Evolutionary conservation across 2,797 vertebrate species (phyloP).

Genomic region (Streptopelia turtur): DNA sequence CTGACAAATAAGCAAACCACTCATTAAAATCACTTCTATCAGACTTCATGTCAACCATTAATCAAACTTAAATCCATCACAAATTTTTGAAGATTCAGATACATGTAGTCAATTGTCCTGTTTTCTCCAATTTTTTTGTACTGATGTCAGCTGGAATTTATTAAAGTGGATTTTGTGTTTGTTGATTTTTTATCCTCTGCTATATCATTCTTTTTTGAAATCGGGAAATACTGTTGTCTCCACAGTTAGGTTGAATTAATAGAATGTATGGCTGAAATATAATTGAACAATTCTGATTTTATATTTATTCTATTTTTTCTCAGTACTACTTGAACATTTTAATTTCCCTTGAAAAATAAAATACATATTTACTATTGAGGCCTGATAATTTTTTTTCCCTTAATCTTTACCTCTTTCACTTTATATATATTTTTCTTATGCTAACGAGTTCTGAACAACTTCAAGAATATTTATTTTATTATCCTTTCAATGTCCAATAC

Average conservation of each 20-base stretch:
- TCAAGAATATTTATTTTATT: not conserved
- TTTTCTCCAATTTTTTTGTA: not conserved
- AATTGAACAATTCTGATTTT: not conserved
- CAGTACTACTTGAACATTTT: not conserved
- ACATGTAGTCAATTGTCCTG: not conserved
- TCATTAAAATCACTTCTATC: not conserved
- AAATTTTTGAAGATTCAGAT: not conserved
- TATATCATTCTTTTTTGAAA: not conserved
- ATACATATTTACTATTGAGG: not conserved
- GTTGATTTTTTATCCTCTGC: not conserved
- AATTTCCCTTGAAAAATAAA: not conserved
- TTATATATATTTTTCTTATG: not conserved
- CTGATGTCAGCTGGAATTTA: not conserved
- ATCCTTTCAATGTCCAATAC: fast-evolving
- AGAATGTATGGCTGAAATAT: not conserved
- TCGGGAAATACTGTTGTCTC: not conserved
- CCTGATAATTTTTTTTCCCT: not conserved
- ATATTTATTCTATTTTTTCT: not conserved
- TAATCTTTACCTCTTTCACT: not conserved
- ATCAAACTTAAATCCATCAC: not conserved
- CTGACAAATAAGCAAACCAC: not conserved
- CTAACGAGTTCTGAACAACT: not conserved
- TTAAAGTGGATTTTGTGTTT: fast-evolving
- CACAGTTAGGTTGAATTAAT: not conserved
- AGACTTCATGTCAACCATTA: not conserved